Base-by-base conservation (phyloP, 37 sponge, comb jelly and placozoan species). In the Mnemiopsis leidyi region DNA sequence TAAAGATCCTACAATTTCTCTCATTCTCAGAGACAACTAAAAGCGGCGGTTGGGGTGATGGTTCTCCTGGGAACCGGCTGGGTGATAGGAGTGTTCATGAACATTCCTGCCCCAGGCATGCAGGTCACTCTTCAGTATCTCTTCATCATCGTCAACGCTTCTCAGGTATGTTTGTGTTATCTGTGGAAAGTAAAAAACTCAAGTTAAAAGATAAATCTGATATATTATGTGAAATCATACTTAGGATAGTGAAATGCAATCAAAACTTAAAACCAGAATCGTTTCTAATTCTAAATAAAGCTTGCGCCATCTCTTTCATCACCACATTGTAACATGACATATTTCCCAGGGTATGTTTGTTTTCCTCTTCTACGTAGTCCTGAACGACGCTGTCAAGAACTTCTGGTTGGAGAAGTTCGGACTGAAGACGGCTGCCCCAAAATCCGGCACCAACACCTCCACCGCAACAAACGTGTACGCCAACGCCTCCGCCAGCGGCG, bases 11-110 rank as follows among this genome's bases (percentile, higher is more conserved):
- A n/a, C n/a, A n/a, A n/a, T n/a, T n/a, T n/a, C 75, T 71, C 75
- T 5, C 75, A 7, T 25, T 25, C 23, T 26, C 90, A 85, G 90
- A 85, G 90, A 39, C 90, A 85, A 21, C 24, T 85, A 28, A 85
- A 85, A 39, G 90, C 90, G 23, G 90, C 90, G 5, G 90, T 85
- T 1, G 90, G 61, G 0, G 90, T 85, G 90, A 85, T 85, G 90
- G 61, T 85, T 2, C 90, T 85, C 0, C 90, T 85, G 13, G 90
- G 90, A 2, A 85, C 90, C 38, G 90, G 90, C 18, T 85, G 90
- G 90, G 26, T 85, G 24, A 9, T 85, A n/a, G 90, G 90, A 38
- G 36, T 85, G 0, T 85, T 85, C 90, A 85, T 85, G 90, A 85
- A 85, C 90, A 85, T 85, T 85, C 90, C 90, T 13, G 90, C 40